Evolutionary conservation across 1,140 invertebrate genomes (phyloP), one percentile per base, ranked within the genome.

Genomic region (Bombus huntii): DNA sequence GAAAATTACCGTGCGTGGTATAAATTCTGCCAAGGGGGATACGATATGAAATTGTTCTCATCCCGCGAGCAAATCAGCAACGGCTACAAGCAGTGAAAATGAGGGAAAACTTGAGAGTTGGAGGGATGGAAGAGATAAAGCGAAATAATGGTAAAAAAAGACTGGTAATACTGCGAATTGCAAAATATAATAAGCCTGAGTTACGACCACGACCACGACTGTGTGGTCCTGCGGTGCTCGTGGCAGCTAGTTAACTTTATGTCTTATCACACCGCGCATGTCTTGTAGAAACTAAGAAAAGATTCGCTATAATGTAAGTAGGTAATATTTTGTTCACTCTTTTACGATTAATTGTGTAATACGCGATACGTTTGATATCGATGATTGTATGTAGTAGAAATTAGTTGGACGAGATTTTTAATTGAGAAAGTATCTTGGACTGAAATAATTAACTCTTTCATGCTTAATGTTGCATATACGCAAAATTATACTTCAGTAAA

Each of bases 171-270:
- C 74, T 87, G 78, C 73, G 80, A 81, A 85, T 87, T 88, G 77
- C 73, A 73, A 88, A 86, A 89, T 89, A 89, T 89, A 86, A 89
- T 89, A 89, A 84, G 83, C 68, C 75, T 89, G 83, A 86, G 83
- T 86, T 89, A 88, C n/a, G 87, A 65, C 65, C 83, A 88, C 39
- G 87, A 65, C 62, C 83, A 65, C 73, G 88, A 75, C 66, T 89
- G 88, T 89, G 75, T 89, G 83, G 59, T 86, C 84, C 80, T 83
- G 70, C 86, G 74, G 72, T 15, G 74, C 79, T 79, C 75, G 44
- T 73, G 44, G 44, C 66, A 68, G 78, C 53, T 82, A 89, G 78
- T 88, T 82, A 75, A 68, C 77, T 88, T 85, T 44, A 66, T 74
- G 71, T 57, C 37, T 78, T 34, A 66, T 31, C 87, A 28, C 66